Evolutionary conservation across 2,113 vertebrate genomes (phyloP).

Genomic region (Pteruthius melanotis): DNA sequence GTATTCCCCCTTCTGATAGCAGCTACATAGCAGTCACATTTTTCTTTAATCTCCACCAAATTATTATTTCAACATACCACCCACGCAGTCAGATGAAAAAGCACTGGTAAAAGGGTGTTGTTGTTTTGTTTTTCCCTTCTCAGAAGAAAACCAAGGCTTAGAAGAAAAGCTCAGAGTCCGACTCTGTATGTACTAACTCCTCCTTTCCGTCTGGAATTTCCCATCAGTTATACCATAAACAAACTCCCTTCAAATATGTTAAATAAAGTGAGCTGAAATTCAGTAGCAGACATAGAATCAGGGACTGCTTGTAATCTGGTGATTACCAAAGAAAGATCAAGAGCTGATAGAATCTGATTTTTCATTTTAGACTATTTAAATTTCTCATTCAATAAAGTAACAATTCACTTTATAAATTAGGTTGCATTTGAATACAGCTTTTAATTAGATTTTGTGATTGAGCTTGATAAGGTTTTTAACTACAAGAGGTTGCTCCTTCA

Average conservation of each 20-base stretch:
- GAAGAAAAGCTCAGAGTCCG: background rate
- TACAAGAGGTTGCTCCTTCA: background rate
- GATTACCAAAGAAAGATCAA: background rate
- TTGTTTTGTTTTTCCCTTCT: conserved; percentile 19
- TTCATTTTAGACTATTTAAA: conserved; percentile 8
- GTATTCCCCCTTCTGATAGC: conserved; percentile 45
- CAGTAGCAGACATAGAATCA: background rate
- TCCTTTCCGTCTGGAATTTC: conserved; percentile 54
- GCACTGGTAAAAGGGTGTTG: background rate
- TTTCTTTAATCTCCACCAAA: conserved; percentile 41
- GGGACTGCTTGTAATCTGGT: background rate
- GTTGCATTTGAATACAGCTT: background rate
- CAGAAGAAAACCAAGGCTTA: background rate
- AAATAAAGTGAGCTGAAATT: conserved; percentile 26
- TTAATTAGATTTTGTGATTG: background rate
- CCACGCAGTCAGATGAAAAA: conserved; percentile 51
- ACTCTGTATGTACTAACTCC: background rate
- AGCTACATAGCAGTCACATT: background rate
- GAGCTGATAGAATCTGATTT: background rate
- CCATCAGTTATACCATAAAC: conserved; percentile 19
- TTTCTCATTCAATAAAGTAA: background rate
- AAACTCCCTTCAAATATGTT: background rate
- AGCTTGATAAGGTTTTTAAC: background rate
- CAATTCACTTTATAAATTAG: background rate
- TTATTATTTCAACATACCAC: background rate